Evolutionary conservation across 53 echinoderm and acorn worm species (phyloP), one percentile per base, ranked within the genome.

Genomic region (Pentamera pediparva): DNA sequence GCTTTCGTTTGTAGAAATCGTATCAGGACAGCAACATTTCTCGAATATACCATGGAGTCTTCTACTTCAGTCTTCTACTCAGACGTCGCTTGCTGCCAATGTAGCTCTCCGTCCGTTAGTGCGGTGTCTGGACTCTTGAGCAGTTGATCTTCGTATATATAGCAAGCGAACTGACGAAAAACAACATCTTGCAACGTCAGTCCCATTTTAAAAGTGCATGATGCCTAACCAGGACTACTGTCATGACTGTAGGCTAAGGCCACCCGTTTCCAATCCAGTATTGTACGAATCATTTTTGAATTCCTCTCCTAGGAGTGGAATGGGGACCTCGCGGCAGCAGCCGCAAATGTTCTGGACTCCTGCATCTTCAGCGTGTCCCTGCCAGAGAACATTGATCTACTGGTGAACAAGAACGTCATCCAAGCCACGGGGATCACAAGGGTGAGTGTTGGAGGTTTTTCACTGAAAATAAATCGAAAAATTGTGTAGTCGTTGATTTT

Each of bases 241-340:
- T 10, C 9, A 41, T 41, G 43, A 41, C 43, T 15, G 15, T 41
- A n/a, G 43, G 9, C 43, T 41, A 41, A 10, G 15, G 15, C 15
- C 9, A 15, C 43, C 43, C 43, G 15, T 10, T 15, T 41, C 9
- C 15, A 41, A 10, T 28, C 28, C 33, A 24, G 17, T 62, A 31
- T 9, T 70, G 2, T 65, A 18, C 35, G 6, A 21, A 4, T 33
- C 1, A 31, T 59, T 75, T 2, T 9, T 59, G 3, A 30, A 59
- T 57, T 75, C 31, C 2, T 55, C n/a, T 53, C 33, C 33, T 30
- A 85, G 85, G 75, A 50, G 17, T 85, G 85, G 86, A 75, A 80
- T 57, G 26, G 64, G 18, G 81, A 81, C 4, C 47, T 86, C 15
- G 75, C 75, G 8, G 32, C 33, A 0, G 58, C 69, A 36, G 76